Conservation (phyloP, 2,888 invertebrate species). For the Drosophila aldrichi region DNA sequence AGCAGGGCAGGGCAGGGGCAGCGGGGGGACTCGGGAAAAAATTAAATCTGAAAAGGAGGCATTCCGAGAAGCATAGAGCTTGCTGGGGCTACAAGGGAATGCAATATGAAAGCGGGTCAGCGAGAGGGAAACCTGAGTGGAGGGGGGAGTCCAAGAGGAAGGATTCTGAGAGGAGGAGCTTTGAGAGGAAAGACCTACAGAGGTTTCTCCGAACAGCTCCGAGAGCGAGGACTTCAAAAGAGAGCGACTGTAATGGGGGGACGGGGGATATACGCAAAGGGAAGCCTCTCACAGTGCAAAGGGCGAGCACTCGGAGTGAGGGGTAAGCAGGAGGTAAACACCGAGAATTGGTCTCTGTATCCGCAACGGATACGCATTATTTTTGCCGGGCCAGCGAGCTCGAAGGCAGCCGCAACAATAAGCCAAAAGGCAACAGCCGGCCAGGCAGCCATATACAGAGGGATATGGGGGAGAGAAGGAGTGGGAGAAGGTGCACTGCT, state of each 20-base stretch:
- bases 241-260: neutral
- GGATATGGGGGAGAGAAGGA: neutral
- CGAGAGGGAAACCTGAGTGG: neutral
- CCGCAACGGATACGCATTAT: slow-evolving; percentile 80
- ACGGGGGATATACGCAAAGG: neutral
- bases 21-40: neutral
- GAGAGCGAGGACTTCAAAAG: neutral
- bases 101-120: neutral
- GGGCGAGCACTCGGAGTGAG: too few species aligned
- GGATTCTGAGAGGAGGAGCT: neutral
- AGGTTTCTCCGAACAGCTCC: neutral
- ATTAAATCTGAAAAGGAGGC: neutral
- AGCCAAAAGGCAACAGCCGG: slow-evolving; percentile 51
- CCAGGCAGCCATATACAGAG: slow-evolving; percentile 29
- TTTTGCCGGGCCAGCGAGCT: slow-evolving; percentile 66
- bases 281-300: neutral
- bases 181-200: neutral
- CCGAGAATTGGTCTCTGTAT: slow-evolving; percentile 37
- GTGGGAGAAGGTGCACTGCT: neutral
- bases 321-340: neutral
- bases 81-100: neutral
- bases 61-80: neutral
- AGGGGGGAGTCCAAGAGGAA: neutral
- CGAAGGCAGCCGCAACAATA: slow-evolving; percentile 61
- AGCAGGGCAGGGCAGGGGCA: neutral